Base-by-base conservation (phyloP, 2,888 invertebrate genomes). In the Tetanocera ferruginea region DNA sequence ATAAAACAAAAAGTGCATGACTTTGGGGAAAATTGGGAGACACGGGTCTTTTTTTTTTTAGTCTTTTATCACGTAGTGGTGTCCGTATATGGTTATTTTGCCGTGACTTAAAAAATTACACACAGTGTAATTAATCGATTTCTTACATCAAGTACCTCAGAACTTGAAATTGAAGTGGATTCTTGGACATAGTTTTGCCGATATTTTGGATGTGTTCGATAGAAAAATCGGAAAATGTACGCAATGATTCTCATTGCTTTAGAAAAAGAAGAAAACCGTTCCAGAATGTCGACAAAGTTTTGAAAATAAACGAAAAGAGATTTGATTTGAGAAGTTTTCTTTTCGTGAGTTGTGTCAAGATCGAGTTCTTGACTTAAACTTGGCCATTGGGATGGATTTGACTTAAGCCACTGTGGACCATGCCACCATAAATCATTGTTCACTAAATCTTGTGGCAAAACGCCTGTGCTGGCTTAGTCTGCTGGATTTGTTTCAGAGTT, bases 231-330 rank as follows among this genome's bases (percentile, higher is more conserved):
- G 19, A 72, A 57, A 3, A 73, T 52, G 28, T 77, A 77, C 25
- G 77, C 43, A 17, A 77, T n/a, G n/a, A n/a, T n/a, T n/a, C n/a
- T n/a, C n/a, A n/a, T n/a, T 67, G 77, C 77, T 19, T 14, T 64
- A 0, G 52, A 14, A 37, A 28, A 72, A 9, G 55, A 72, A 9
- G 72, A 77, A 55, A 73, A 77, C 6, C 77, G 71, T 62, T 14
- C 51, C 37, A 71, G 17, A 51, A 9, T 51, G 5, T 5, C n/a
- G n/a, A n/a, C n/a, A n/a, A n/a, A n/a, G n/a, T n/a, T n/a, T n/a
- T n/a, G 31, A 31, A 72, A 72, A 31, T 31, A 72, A 17, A 31
- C 17, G 6, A 37, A 51, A 52, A 52, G 23, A 52, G 25, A 28
- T 31, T 71, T 51, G 2, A 28, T 28, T 1, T n/a, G n/a, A n/a